A percentile compares a stretch with the other conserved stretches of the same genome.
phyloP scores from a whole-genome alignment of 2,888 invertebrate species.

The Thera britannica region DNA sequence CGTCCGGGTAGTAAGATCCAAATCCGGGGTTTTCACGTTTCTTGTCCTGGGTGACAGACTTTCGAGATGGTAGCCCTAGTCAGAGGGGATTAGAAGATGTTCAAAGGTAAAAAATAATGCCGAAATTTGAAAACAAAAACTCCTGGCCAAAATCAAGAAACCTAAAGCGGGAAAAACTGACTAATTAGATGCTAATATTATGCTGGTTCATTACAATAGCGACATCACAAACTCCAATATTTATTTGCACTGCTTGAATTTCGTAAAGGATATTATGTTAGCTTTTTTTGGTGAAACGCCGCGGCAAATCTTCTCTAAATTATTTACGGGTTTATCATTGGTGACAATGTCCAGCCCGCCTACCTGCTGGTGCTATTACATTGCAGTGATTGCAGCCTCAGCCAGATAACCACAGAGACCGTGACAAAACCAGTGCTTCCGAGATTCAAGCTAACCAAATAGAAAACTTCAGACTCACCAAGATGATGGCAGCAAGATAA shows the following conservation, averaged over 20 bases:
- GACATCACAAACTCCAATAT: not conserved
- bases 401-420: conserved; percentile 54
- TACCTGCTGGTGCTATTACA: conserved; percentile 53
- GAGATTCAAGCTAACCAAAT: conserved; percentile 13
- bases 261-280: too few relatives aligned
- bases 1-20: too few relatives aligned
- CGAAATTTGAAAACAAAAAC: too few relatives aligned
- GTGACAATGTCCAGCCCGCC: conserved; percentile 61
- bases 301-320: not conserved
- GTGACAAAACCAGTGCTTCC: conserved; percentile 51
- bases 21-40: too few relatives aligned
- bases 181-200: conserved; percentile 1
- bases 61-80: too few relatives aligned
- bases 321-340: not conserved
- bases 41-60: too few relatives aligned
- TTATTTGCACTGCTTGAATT: not conserved
- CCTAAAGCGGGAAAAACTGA: too few relatives aligned
- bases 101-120: too few relatives aligned
- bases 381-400: not conserved
- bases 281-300: not conserved
- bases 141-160: not conserved
- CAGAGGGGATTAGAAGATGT: too few relatives aligned
- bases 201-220: not conserved
- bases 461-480: conserved; percentile 52
- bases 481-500: conserved; percentile 53